Base-by-base conservation (phyloP, 2,113 vertebrate genomes). In the Coptodon bakossiorum region DNA sequence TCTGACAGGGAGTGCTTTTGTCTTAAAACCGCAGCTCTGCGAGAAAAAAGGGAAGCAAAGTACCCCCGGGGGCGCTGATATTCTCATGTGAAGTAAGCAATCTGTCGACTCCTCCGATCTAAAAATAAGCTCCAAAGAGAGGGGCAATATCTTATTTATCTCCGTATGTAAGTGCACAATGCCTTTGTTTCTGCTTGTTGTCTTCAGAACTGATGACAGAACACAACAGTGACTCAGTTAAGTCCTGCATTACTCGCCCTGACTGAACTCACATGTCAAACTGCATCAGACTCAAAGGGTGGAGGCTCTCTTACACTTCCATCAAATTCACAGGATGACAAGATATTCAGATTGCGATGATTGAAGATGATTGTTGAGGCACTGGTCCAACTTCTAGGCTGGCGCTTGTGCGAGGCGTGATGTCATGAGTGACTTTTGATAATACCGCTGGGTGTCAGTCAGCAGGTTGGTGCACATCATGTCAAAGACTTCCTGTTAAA, bases 81-180 rank as follows among this genome's bases (percentile, higher is more conserved):
- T 61, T 86, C 68, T 92, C 66, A 73, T 85, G 86, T 89, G 82
- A 90, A 88, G 88, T 88, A 92, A 94, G 90, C 89, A 91, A 90
- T 94, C 90, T 91, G 91, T 93, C 80, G 82, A 56, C 84, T 93
- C 38, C 82, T 83, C 82, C 3, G 1, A 59, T 92, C 90, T 90
- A 90, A 94, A 95, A 95, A 94, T 92, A 88, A 90, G 87, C 88
- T 68, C 50, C 6, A 76, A 92, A 92, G 84, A 90, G 87, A 86
- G 86, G 53, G 71, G 16, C 87, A 83, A 92, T 94, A 88, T 95
- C 90, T 94, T 89, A 94, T 93, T 94, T 88, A 91, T 90, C 84
- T 88, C 24, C 43, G 7, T 34, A 24, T 85, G 79, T 38, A 56
- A 84, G 84, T 43, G 84, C 13, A 34, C 90, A 80, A 91, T 89